Evolutionary conservation across 2,888 invertebrate genomes (phyloP), one percentile per base, ranked within the genome.

Genomic region (Pollenia amentaria): DNA sequence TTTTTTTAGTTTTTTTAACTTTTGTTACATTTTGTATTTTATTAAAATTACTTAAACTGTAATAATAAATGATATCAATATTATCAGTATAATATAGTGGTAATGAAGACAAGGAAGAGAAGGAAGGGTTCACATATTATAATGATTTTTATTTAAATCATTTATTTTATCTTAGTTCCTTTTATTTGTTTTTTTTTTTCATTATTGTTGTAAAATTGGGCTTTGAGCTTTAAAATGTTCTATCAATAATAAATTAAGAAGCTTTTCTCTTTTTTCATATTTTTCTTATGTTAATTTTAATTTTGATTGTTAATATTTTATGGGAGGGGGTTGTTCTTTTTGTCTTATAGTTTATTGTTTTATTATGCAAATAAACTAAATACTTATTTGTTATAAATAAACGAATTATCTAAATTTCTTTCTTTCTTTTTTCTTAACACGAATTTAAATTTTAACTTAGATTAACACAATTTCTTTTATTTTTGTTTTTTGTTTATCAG

Each of bases 291-390:
- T 21, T 64, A 64, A 29, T 72, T 78, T 64, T 55, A 62, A 64
- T 85, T 84, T 84, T 65, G 77, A 83, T 82, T 81, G 75, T 73
- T 88, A 88, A 69, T 84, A 62, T 11, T 51, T 70, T 64, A 86
- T 18, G 78, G 67, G 57, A 10, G 0, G 9, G 38, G 78, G 65
- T 84, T 84, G 14, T 75, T 55, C 11, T 65, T 57, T 62, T 55
- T 87, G 42, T 79, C 75, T 89, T 88, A 16, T 60, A 70, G 6
- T 84, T 67, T 62, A 70, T 64, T 55, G 83, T 89, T 89, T 87
- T 89, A 12, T 76, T 42, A 64, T 65, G 73, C 83, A 76, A 82
- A 76, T 85, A 72, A 85, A 72, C 81, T 72, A 62, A 81, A 51
- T 77, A 65, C 44, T 77, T 84, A 46, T 75, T 70, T 53, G 42